Evolutionary conservation across 2,797 vertebrate genomes (phyloP).

Genomic region (Leptoclinus maculatus): DNA sequence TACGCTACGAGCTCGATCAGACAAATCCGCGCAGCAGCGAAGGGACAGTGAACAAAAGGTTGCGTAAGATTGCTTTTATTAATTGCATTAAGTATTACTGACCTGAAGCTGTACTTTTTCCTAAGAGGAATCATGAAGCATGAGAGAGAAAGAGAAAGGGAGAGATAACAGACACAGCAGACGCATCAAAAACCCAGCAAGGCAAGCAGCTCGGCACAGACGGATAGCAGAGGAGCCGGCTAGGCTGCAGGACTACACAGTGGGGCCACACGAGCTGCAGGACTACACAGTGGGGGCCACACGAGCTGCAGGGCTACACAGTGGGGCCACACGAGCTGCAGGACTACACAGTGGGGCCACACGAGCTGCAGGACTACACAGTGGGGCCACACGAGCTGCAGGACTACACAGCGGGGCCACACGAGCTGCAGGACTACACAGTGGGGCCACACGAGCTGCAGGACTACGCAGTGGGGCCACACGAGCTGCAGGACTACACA

Average conservation of each 20-base stretch:
- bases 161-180: slow-evolving; percentile 83
- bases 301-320: neutral
- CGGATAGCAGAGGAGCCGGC: slow-evolving; percentile 51
- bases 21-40: slow-evolving; percentile 25
- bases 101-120: slow-evolving; percentile 99
- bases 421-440: slow-evolving; percentile 56
- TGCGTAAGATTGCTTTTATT: slow-evolving; percentile 37
- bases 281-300: no score
- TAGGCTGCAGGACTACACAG: slow-evolving; percentile 61
- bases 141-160: slow-evolving; percentile 79
- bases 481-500: slow-evolving; percentile 64
- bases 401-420: no score
- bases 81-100: slow-evolving; percentile 84
- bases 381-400: slow-evolving; percentile 16
- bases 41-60: slow-evolving; percentile 67
- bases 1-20: neutral
- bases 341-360: no score
- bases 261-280: slow-evolving; percentile 11
- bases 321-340: slow-evolving; percentile 16
- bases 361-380: neutral
- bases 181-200: slow-evolving; percentile 80
- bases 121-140: slow-evolving; percentile 90
- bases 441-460: no score
- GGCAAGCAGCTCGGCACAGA: slow-evolving; percentile 57
- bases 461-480: slow-evolving; percentile 64